Conservation (phyloP, 2,113 vertebrate species). For the Tachysurus fulvidraco region DNA sequence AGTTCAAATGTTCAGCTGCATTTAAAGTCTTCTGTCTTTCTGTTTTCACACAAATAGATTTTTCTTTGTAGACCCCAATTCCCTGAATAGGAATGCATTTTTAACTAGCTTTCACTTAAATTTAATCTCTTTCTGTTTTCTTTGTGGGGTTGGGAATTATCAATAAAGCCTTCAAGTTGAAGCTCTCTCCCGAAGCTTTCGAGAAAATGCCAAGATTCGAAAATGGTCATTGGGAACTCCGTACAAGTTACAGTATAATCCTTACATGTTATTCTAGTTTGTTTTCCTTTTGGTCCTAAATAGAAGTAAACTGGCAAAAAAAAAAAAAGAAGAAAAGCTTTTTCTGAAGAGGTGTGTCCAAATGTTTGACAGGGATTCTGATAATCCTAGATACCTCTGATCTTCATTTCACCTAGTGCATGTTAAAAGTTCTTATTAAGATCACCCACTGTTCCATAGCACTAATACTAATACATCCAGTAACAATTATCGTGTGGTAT, state of each 20-base stretch:
- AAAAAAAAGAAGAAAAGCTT: not conserved
- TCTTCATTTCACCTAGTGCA: slow-evolving; percentile 3
- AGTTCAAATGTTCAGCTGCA: not conserved
- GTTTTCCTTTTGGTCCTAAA: not conserved
- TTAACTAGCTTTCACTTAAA: not conserved
- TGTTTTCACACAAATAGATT: not conserved
- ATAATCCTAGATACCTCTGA: not conserved
- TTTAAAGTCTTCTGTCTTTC: not conserved
- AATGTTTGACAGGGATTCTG: not conserved
- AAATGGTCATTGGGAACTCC: not conserved
- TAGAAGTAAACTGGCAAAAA: not conserved
- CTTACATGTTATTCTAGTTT: not conserved
- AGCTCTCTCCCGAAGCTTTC: not conserved
- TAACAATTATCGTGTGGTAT: not conserved
- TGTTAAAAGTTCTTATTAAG: not conserved
- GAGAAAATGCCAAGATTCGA: not conserved
- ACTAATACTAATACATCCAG: not conserved
- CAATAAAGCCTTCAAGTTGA: not conserved
- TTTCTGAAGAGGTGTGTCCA: not conserved
- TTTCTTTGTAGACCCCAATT: not conserved
- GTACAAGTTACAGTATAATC: not conserved
- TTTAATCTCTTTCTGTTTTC: not conserved
- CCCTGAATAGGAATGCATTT: not conserved
- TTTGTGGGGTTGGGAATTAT: not conserved
- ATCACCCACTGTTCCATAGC: not conserved